phyloP scores from a whole-genome alignment of 1,140 invertebrate genomes.

The Bombus confusus region DNA sequence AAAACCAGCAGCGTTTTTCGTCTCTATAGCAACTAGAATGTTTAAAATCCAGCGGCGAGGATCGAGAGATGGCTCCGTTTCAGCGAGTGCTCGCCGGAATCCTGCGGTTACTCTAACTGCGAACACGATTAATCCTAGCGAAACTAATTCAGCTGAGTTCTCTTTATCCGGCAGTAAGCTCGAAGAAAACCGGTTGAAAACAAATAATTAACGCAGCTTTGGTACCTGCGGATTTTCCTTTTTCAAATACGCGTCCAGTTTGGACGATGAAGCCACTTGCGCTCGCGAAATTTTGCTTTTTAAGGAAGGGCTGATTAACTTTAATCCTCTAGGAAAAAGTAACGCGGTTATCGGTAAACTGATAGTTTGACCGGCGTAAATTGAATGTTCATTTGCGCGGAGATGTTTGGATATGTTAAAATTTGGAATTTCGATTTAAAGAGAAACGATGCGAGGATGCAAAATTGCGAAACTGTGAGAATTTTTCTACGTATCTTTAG shows the following conservation, averaged over 20 bases:
- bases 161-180: slow-evolving; percentile 63
- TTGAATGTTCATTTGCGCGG: background rate
- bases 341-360: background rate
- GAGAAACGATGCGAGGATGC: background rate
- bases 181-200: background rate
- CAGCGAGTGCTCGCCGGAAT: slow-evolving; percentile 48
- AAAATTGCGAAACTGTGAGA: background rate
- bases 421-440: background rate
- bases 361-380: background rate
- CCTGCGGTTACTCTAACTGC: slow-evolving; percentile 68
- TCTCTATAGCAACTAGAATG: background rate
- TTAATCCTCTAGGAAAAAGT: background rate
- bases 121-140: slow-evolving; percentile 75
- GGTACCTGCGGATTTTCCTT: background rate
- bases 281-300: background rate
- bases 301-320: background rate
- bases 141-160: slow-evolving; percentile 76
- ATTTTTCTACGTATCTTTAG: background rate
- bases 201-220: slow-evolving; percentile 12
- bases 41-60: slow-evolving; percentile 16
- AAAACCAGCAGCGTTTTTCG: background rate
- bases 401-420: background rate
- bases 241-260: slow-evolving; percentile 9
- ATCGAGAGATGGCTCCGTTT: background rate
- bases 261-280: background rate